Base-by-base conservation (phyloP, 2,113 vertebrate genomes). In the Coryphaenoides rupestris region DNA sequence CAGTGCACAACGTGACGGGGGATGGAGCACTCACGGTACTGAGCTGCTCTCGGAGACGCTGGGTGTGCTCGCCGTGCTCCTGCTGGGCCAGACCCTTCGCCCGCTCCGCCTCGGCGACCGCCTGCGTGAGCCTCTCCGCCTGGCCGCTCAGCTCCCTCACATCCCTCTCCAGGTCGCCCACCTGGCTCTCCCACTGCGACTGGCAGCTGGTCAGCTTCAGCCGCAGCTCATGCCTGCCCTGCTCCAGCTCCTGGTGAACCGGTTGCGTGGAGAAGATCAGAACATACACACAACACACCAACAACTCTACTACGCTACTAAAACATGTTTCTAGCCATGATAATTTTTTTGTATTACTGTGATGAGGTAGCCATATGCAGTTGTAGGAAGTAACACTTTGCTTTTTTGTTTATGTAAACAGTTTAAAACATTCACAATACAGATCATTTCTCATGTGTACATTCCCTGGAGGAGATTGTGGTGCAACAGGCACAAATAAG, bases 131-230 rank as follows among this genome's bases (percentile, higher is more conserved):
- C 28, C 16, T 65, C 66, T 90, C 75, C 73, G 87, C 83, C 72
- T 83, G 81, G 57, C 47, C 17, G 14, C 74, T 84, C 76, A 91
- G 82, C 19, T 88, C 88, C 77, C 69, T 84, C 40, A 64, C 68
- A 63, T 92, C 91, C 58, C 74, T 69, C 84, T 92, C 90, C 85
- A 92, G 80, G 55, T 92, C 89, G 0, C 61, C 68, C 80, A 89
- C 90, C 79, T 91, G 91, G 74, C 85, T 88, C 84, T 89, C 84
- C 89, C 87, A 88, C 83, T 87, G 80, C 56, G 77, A 83, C 78
- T 78, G 81, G 60, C 77, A 78, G 72, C 75, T 68, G 63, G 89
- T 84, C 73, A 92, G 83, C 78, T 89, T 91, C 65, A 88, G 21
- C 66, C 74, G 83, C 69, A 91, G 76, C 23, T 86, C 83, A 69